Base-by-base conservation (phyloP, 2,113 vertebrate genomes). In the Xiphophorus hellerii region DNA sequence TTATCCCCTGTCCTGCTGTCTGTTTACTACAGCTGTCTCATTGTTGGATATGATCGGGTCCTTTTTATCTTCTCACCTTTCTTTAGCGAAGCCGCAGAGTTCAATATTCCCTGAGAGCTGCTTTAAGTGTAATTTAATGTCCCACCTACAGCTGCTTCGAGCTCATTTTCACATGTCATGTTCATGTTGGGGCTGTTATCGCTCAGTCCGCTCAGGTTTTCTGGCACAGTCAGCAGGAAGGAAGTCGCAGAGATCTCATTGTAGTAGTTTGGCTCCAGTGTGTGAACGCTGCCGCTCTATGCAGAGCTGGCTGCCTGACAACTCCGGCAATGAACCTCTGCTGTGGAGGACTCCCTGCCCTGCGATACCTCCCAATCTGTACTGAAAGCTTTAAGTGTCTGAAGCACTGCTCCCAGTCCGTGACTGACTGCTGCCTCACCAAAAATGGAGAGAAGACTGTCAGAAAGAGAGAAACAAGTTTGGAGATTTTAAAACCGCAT, bases 381-480 rank as follows among this genome's bases (percentile, higher is more conserved):
- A 28, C 78, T 62, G 78, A 89, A 81, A 63, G 77, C 83, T 61
- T 35, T 79, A 84, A 89, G 88, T 88, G 89, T 87, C 81, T 48
- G 78, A 81, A 83, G 85, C 93, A 87, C 85, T 83, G 88, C 66
- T 65, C 58, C 70, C 33, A 62, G 61, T 61, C 74, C 80, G 74
- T 64, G 69, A 74, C 76, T 74, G 78, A 72, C 81, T 87, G 85
- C 12, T 48, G 14, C 68, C 27, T 73, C 37, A 20, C 44, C 44
- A 20, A 22, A 78, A 78, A 74, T 20, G 67, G 39, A 62, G 72
- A 2, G 7, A 44, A 69, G 54, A 77, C 4, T 3, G 33, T 4
- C 28, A 71, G 54, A 37, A 39, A 51, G n/a, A 77, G 0, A 12
- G 9, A 9, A 20, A 22, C 20, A 20, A 42, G 22, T 20, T 39